These are phyloP conservation scores for Psittacula derbiana DNA, from an alignment of 2,797 vertebrate species.

Conservation along the genomic window DNA sequence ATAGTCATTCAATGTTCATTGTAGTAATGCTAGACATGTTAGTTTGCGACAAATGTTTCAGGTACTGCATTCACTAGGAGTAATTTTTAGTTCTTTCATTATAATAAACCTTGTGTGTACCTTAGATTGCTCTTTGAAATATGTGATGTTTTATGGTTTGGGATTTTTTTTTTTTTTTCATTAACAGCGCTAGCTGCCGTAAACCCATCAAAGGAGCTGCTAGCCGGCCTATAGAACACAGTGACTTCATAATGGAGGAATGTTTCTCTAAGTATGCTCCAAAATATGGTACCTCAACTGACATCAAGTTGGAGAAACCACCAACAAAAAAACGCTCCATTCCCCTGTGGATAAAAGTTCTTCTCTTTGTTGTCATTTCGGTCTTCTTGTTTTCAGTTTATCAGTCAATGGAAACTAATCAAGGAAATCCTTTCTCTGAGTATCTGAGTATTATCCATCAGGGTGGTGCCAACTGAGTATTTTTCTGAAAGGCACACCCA, in stretches of 20 bases:
- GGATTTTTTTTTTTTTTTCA: neutral
- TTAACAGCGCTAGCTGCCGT: constrained; percentile 89
- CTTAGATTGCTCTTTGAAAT: neutral
- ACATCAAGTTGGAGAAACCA: constrained; percentile 74
- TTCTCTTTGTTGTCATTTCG: constrained; percentile 81
- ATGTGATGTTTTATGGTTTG: neutral
- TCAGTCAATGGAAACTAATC: constrained; percentile 94
- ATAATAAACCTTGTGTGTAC: neutral
- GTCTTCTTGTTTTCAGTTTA: constrained; percentile 89
- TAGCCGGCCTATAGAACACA: constrained; percentile 80
- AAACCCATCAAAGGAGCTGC: constrained; percentile 94
- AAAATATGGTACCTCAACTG: constrained; percentile 70
- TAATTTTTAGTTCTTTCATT: neutral
- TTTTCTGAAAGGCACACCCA: constrained; percentile 65
- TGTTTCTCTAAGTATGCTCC: constrained; percentile 72
- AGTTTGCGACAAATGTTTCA: neutral
- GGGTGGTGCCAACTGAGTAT: constrained; percentile 40
- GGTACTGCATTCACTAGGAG: neutral
- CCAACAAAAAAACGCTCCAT: constrained; percentile 72
- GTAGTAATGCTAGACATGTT: neutral
- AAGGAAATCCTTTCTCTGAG: constrained; percentile 80
- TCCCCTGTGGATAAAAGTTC: constrained; percentile 89
- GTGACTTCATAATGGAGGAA: constrained; percentile 82
- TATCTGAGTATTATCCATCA: neutral
- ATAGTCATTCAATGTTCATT: neutral